Conservation (phyloP, 2,113 vertebrate genomes). For the Lontra canadensis region DNA sequence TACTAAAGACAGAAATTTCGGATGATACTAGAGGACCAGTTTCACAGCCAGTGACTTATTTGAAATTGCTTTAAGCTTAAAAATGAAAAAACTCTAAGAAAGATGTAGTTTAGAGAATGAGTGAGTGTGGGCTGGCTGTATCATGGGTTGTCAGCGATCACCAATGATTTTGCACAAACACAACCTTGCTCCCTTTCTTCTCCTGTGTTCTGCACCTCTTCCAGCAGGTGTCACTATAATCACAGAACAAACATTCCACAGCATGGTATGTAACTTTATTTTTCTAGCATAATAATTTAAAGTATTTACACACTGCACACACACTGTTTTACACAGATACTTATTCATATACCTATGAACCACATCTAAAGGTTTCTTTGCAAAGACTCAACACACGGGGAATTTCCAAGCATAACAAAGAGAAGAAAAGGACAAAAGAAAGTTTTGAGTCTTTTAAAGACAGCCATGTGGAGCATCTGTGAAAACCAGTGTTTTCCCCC, state of each 20-base stretch:
- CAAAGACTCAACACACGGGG: constrained; percentile 73
- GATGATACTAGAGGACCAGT: not conserved
- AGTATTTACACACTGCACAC: constrained; percentile 93
- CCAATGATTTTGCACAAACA: not conserved
- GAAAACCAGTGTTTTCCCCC: constrained; percentile 75
- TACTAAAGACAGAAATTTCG: not conserved
- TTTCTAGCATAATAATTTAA: constrained; percentile 95
- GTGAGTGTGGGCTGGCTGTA: not conserved
- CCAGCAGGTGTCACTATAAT: constrained; percentile 90
- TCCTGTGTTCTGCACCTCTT: constrained; percentile 27
- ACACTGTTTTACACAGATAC: constrained; percentile 89
- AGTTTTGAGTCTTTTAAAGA: constrained; percentile 72
- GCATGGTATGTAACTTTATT: constrained; percentile 90
- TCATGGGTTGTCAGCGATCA: not conserved
- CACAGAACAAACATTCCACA: constrained; percentile 89
- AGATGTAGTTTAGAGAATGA: not conserved
- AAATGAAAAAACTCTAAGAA: not conserved
- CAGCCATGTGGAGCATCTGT: constrained; percentile 76
- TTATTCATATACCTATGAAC: constrained; percentile 86
- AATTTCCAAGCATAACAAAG: constrained; percentile 70
- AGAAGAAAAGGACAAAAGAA: constrained; percentile 5
- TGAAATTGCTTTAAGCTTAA: not conserved
- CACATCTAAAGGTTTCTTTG: constrained; percentile 82
- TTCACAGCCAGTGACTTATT: not conserved
- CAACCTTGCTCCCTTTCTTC: not conserved